Conservation (phyloP, 2,888 invertebrate genomes). For the Phytoseiulus persimilis region DNA sequence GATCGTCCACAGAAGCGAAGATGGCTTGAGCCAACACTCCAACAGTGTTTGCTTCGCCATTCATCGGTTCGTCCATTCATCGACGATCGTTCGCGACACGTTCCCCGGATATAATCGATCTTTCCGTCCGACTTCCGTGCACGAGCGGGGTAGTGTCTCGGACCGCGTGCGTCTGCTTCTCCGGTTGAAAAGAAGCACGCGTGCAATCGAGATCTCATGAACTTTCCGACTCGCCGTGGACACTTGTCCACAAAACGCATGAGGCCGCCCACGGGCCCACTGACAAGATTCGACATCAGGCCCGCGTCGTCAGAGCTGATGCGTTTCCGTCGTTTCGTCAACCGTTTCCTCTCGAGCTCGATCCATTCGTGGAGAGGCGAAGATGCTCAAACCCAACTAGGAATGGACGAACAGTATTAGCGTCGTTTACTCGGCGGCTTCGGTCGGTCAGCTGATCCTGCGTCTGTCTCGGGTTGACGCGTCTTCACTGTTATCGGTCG, state of each 20-base stretch:
- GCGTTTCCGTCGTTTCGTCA: neutral
- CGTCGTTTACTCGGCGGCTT: neutral
- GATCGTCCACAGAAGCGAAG: neutral
- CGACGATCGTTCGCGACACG: neutral
- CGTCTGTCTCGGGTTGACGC: neutral
- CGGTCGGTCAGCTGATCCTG: neutral
- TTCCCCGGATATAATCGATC: neutral
- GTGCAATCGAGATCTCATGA: no score
- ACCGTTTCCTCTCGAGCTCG: neutral
- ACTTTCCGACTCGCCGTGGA: neutral
- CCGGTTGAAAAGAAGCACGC: no score
- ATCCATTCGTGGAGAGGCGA: neutral
- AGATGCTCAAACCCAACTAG: no score
- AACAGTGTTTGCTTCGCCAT: neutral
- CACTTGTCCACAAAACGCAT: neutral
- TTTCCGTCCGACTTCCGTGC: neutral
- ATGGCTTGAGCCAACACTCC: neutral
- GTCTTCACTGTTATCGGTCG: neutral
- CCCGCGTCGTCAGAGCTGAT: neutral
- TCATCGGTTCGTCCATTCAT: neutral
- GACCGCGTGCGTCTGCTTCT: no score
- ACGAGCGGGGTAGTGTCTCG: no score
- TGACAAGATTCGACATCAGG: neutral
- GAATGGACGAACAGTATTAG: neutral
- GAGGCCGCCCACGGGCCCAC: neutral